Percentiles rank a stretch among this genome's conserved stretches.
These are phyloP conservation scores for Leptinotarsa texana DNA, from an alignment of 1,140 invertebrate genomes.

Conservation along the genomic window DNA sequence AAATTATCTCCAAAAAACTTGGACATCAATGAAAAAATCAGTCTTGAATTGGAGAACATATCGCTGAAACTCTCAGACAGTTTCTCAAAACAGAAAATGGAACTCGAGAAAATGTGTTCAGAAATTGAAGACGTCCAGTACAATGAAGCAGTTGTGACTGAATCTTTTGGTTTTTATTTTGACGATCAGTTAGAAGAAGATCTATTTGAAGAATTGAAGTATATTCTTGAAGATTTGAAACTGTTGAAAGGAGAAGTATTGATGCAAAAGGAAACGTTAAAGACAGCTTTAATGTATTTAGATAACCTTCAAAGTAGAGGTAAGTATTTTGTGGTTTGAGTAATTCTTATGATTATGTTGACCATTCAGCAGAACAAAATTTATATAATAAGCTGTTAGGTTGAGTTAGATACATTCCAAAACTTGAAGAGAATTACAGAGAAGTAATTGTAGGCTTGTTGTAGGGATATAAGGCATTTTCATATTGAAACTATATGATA, in stretches of 20 bases:
- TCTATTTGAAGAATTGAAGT: slow-evolving; percentile 65
- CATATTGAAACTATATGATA: too few species aligned
- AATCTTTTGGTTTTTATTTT: slow-evolving; percentile 70
- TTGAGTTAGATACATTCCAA: too few species aligned
- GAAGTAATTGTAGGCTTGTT: too few species aligned
- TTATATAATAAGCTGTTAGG: too few species aligned
- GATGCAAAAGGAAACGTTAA: slow-evolving; percentile 68
- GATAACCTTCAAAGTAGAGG: slow-evolving; percentile 21
- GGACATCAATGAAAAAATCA: slow-evolving; percentile 58
- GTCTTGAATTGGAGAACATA: slow-evolving; percentile 76
- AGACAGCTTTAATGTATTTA: slow-evolving; percentile 55
- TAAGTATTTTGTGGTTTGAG: background rate
- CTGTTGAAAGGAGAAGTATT: slow-evolving; percentile 65
- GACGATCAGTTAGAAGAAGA: slow-evolving; percentile 63
- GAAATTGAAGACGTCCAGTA: slow-evolving; percentile 66
- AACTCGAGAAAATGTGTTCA: slow-evolving; percentile 68
- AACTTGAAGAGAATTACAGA: too few species aligned
- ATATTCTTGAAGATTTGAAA: slow-evolving; percentile 66
- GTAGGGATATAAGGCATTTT: too few species aligned
- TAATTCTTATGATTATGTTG: background rate
- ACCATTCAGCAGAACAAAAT: background rate
- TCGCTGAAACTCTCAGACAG: slow-evolving; percentile 71
- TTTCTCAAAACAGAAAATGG: slow-evolving; percentile 68
- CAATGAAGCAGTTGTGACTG: slow-evolving; percentile 60
- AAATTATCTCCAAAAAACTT: slow-evolving; percentile 56